Conservation (phyloP, 2,113 vertebrate genomes). For the Syngnathus floridae region DNA sequence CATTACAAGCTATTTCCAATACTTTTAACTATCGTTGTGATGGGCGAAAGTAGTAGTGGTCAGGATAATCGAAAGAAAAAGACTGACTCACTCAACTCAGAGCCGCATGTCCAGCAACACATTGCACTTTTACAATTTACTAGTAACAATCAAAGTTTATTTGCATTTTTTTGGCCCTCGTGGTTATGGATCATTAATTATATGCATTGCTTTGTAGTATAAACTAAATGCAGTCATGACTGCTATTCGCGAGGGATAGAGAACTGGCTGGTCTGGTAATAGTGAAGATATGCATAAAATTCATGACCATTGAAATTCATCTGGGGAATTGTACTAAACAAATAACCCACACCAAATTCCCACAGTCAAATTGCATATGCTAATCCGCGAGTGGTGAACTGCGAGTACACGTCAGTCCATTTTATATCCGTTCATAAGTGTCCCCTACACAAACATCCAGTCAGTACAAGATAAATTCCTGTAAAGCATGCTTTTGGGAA, state of each 20-base stretch:
- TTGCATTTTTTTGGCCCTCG: background rate
- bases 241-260: too few relatives aligned
- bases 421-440: background rate
- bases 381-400: background rate
- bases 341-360: too few relatives aligned
- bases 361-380: too few relatives aligned
- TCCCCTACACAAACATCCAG: background rate
- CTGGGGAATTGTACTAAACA: too few relatives aligned
- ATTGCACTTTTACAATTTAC: background rate
- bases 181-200: background rate
- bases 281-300: too few relatives aligned
- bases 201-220: background rate
- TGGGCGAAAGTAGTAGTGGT: background rate
- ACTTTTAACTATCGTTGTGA: background rate
- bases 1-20: background rate
- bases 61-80: background rate
- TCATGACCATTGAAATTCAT: too few relatives aligned
- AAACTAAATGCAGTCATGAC: background rate
- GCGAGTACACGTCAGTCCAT: background rate
- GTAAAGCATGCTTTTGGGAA: slow-evolving; percentile 7
- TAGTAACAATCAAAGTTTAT: background rate
- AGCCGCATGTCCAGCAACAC: background rate
- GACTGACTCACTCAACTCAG: background rate
- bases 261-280: too few relatives aligned
- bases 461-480: background rate